Base-by-base conservation (phyloP, 2,797 vertebrate genomes). In the Acipenser transmontanus region DNA sequence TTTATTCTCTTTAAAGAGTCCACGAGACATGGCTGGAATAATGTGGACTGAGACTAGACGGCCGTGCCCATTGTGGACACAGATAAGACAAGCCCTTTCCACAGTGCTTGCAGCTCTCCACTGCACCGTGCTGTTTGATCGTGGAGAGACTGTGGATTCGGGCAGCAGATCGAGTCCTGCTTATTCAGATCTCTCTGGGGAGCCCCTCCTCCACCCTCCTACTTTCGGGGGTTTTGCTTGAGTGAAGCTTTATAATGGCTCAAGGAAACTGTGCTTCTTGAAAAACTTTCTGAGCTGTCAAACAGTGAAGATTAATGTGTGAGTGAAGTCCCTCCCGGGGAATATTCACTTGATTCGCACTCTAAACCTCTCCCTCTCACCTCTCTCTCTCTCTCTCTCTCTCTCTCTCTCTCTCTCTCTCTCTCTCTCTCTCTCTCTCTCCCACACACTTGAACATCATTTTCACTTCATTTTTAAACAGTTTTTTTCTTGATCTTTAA, bases 211-310 rank as follows among this genome's bases (percentile, higher is more conserved):
- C 71, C 65, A 66, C 75, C 66, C 71, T 67, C 60, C 71, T 76
- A 80, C 69, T 74, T 77, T 76, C 73, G 59, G 74, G 74, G 79
- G 83, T 81, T 82, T 82, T 85, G 86, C 85, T 84, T 88, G 84
- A 89, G 73, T 84, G 85, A 88, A 85, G 87, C 83, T 81, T 87
- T 89, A 87, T 90, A 90, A 91, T 88, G 82, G 83, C 86, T 84
- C 73, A 87, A 86, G 87, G 86, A 91, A 89, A 89, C 83, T 78
- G 79, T 71, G 81, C 81, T 87, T 84, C 86, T 90, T 83, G 80
- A 89, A 84, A 88, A 91, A 87, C 85, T 86, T 88, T 81, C 78
- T 68, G 82, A 85, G 84, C 88, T 90, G 86, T 89, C 89, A 88
- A 79, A 82, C 71, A 75, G 74, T 80, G 82, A 89, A 89, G 87